Percentiles rank a stretch among this genome's conserved stretches.
phyloP scores from a whole-genome alignment of 2,888 invertebrate genomes.

The Sabellastarte sp. region DNA sequence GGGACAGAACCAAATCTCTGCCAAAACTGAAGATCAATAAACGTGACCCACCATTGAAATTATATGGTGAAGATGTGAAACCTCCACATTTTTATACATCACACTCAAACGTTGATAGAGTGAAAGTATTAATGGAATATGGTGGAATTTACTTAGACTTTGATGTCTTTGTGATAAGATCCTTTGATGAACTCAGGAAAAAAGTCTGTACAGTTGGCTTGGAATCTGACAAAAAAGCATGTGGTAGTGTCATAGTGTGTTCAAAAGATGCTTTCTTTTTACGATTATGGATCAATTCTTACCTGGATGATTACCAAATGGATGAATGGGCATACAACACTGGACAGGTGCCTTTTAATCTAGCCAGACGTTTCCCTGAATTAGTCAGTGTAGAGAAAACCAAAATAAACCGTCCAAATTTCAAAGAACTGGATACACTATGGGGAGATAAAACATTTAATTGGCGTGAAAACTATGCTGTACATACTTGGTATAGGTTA shows the following conservation, averaged over 20 bases:
- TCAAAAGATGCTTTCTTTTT: constrained; percentile 29
- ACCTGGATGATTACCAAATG: constrained; percentile 34
- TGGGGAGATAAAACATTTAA: constrained; percentile 30
- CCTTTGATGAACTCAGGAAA: constrained; percentile 29
- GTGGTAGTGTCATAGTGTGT: constrained; percentile 34
- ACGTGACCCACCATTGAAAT: constrained; percentile 24
- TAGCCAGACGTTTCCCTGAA: constrained; percentile 30
- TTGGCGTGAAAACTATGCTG: constrained; percentile 38
- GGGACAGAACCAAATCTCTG: constrained; percentile 26
- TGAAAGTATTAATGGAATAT: constrained; percentile 31
- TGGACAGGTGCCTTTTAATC: constrained; percentile 33
- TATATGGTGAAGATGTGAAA: constrained; percentile 31
- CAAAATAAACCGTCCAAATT: constrained; percentile 31
- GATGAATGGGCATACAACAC: constrained; percentile 37
- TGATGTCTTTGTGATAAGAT: constrained; percentile 27
- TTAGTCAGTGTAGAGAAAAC: constrained; percentile 30
- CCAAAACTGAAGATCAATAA: constrained; percentile 23
- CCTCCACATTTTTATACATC: constrained; percentile 32
- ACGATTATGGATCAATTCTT: constrained; percentile 33
- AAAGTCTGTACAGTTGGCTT: constrained; percentile 24
- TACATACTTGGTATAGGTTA: constrained; percentile 39
- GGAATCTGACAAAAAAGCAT: constrained; percentile 28
- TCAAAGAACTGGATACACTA: constrained; percentile 28
- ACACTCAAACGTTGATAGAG: constrained; percentile 35
- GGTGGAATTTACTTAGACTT: constrained; percentile 37